A percentile compares a stretch with the other conserved stretches of the same genome.
phyloP scores from a whole-genome alignment of 2,113 vertebrate genomes.

The Craseonycteris thonglongyai region DNA sequence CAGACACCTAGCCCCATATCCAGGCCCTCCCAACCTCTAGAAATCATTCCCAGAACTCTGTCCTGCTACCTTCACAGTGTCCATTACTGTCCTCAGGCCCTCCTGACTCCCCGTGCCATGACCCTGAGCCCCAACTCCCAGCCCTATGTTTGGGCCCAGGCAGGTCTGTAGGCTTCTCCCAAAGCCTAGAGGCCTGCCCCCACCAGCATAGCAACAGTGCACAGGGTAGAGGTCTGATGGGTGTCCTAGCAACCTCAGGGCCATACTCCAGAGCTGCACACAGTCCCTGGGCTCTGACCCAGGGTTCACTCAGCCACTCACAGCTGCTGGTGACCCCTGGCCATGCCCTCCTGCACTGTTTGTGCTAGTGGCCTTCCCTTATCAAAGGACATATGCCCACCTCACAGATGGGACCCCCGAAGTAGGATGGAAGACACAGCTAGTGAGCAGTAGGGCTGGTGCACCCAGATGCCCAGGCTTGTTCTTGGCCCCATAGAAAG shows the following conservation, averaged over 20 bases:
- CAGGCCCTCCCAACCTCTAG: background rate
- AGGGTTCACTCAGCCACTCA: background rate
- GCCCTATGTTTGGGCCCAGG: accelerated
- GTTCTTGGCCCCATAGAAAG: background rate
- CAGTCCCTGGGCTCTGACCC: background rate
- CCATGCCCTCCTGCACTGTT: accelerated
- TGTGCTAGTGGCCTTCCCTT: background rate
- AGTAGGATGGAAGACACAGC: accelerated
- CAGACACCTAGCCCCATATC: background rate
- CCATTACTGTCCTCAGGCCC: background rate
- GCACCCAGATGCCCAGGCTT: accelerated
- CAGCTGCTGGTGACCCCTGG: background rate
- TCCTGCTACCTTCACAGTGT: background rate
- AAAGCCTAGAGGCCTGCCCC: accelerated
- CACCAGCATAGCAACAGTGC: accelerated
- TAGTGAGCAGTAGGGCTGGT: accelerated
- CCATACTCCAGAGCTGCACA: accelerated
- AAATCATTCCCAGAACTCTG: background rate
- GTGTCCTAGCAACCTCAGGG: background rate
- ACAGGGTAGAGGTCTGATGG: background rate
- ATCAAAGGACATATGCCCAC: accelerated
- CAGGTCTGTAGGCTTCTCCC: background rate
- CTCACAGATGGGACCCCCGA: no score
- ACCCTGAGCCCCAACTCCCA: accelerated
- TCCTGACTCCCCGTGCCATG: no score